Percentiles rank a stretch among this genome's conserved stretches.
phyloP scores from a whole-genome alignment of 2,113 vertebrate species.

The Herpetotheres cachinnans region DNA sequence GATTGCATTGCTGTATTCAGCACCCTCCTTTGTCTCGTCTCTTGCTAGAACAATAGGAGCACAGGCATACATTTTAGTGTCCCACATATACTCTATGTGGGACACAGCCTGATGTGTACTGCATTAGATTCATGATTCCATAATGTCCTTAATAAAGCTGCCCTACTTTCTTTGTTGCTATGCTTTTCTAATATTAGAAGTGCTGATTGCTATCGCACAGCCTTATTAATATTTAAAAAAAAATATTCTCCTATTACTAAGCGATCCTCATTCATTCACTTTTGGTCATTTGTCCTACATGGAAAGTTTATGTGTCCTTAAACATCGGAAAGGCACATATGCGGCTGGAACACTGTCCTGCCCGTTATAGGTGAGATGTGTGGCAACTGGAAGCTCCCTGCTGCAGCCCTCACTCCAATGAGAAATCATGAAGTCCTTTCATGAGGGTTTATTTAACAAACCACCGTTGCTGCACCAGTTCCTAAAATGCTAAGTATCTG shows the following conservation, averaged over 20 bases:
- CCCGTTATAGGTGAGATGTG: background rate
- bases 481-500: background rate
- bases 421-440: background rate
- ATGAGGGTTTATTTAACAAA: background rate
- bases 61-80: background rate
- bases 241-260: background rate
- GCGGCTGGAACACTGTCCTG: background rate
- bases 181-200: slow-evolving; percentile 30
- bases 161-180: slow-evolving; percentile 37
- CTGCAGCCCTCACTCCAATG: background rate
- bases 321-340: accelerated
- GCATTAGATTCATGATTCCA: background rate
- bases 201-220: background rate
- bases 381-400: background rate
- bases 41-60: background rate
- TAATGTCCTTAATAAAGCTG: slow-evolving; percentile 32
- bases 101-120: background rate
- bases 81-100: background rate
- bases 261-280: background rate
- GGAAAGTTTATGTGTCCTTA: background rate
- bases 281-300: background rate
- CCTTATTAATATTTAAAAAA: background rate
- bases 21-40: background rate
- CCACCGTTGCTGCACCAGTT: background rate
- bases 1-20: background rate